Base-by-base conservation (phyloP, 1,140 invertebrate species). In the Eriosoma lanigerum region DNA sequence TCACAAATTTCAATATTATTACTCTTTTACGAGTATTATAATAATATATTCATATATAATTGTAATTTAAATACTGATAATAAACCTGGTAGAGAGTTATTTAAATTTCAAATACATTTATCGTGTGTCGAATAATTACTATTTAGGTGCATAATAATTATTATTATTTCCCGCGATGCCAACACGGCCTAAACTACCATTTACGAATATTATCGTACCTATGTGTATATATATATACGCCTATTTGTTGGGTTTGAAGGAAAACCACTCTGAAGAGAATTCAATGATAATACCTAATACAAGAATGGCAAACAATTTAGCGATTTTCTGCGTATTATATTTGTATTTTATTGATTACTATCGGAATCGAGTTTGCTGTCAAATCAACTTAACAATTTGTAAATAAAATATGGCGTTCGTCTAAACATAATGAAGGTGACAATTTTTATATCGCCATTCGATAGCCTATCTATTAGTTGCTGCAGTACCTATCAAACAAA, bases 301-400 rank as follows among this genome's bases (percentile, higher is more conserved):
- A n/a, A n/a, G n/a, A n/a, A n/a, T n/a, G n/a, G 8, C 13, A 48
- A 68, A 68, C 21, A 66, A 68, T 68, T 21, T n/a, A 26, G 15
- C 13, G 21, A 24, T 38, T 24, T 26, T 17, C 0, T 21, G 48
- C 13, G 52, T 70, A 12, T 13, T 29, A 26, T 29, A 26, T 52
- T 70, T 70, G 48, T 50, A 6, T 70, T 19, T 0, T 72, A n/a
- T n/a, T 5, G 46, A 72, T 72, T 52, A 50, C 24, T 46, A 66
- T 32, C 13, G 9, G 44, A 48, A 68, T 26, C 26, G 46, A 52
- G 48, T n/a, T 72, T 29, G 48, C 68, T 29, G 68, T 72, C 24
- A 72, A 72, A 72, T 12, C 48, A n/a, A 72, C 68, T 72, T 29
- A 72, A 29, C 24, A 46, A 52, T 72, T 72, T 52, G 26, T 29